phyloP scores from a whole-genome alignment of 2,797 vertebrate genomes.

The Hephaestus fuliginosus region DNA sequence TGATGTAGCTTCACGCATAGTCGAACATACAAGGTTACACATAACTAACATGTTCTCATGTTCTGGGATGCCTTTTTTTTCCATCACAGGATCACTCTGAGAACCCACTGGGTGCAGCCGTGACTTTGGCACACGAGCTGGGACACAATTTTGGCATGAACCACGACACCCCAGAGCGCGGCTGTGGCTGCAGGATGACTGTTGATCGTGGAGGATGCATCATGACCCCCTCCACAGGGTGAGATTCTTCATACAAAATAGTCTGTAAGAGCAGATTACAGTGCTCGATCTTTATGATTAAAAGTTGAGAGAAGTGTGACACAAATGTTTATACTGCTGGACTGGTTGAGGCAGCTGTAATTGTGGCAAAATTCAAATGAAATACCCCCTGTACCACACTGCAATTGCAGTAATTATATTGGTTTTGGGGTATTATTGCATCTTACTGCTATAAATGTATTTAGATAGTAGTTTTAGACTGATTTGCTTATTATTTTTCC shows the following conservation, averaged over 20 bases:
- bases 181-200: constrained; percentile 92
- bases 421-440: background rate
- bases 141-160: constrained; percentile 99
- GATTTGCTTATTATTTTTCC: constrained; percentile 4
- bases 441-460: background rate
- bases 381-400: background rate
- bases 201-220: constrained; percentile 95
- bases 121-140: constrained; percentile 96
- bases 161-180: constrained; percentile 95
- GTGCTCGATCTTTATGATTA: background rate
- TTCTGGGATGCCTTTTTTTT: background rate
- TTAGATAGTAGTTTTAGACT: background rate
- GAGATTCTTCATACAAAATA: constrained; percentile 65
- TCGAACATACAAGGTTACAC: background rate
- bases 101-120: constrained; percentile 95
- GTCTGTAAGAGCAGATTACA: background rate
- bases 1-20: background rate
- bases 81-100: constrained; percentile 94
- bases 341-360: background rate
- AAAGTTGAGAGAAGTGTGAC: background rate
- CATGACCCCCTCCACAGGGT: constrained; percentile 99
- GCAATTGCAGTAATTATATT: background rate
- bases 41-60: constrained; percentile 5
- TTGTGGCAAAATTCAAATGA: background rate
- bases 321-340: background rate